Conservation (phyloP, 2,888 invertebrate species). For the Chymomyza fuscimana region DNA sequence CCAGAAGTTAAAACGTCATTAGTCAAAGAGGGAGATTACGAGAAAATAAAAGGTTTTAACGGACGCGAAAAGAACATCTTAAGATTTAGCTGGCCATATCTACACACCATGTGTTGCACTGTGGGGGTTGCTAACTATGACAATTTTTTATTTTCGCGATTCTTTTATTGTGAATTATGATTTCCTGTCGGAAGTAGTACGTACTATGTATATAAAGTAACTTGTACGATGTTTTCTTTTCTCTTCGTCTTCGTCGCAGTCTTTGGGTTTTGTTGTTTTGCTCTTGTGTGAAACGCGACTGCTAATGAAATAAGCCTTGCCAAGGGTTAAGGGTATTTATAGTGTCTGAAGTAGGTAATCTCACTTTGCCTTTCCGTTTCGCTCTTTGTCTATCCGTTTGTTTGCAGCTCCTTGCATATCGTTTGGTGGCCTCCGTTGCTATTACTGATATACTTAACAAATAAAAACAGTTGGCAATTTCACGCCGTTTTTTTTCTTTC, state of each 20-base stretch:
- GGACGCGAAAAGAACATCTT: slow-evolving; percentile 43
- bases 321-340: slow-evolving; percentile 76
- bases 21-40: slow-evolving; percentile 56
- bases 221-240: slow-evolving; percentile 37
- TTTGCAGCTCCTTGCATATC: slow-evolving; percentile 11
- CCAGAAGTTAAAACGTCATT: slow-evolving; percentile 48
- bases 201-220: slow-evolving; percentile 47
- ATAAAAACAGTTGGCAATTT: slow-evolving; percentile 77
- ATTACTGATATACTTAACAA: slow-evolving; percentile 23
- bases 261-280: slow-evolving; percentile 34
- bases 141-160: slow-evolving; percentile 33
- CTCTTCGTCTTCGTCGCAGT: background rate
- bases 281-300: slow-evolving; percentile 37
- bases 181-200: slow-evolving; percentile 75
- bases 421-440: slow-evolving; percentile 17
- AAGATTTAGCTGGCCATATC: slow-evolving; percentile 31
- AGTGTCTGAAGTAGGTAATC: slow-evolving; percentile 47
- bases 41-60: slow-evolving; percentile 37
- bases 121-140: slow-evolving; percentile 37
- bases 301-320: slow-evolving; percentile 75
- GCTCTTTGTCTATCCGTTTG: background rate
- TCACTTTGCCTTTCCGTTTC: slow-evolving; percentile 11
- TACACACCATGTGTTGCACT: slow-evolving; percentile 21
- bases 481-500: slow-evolving; percentile 76
- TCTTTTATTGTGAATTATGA: slow-evolving; percentile 72